A percentile compares a stretch with the other conserved stretches of the same genome.
phyloP scores from a whole-genome alignment of 1,140 invertebrate species.

The Cylas formicarius region DNA sequence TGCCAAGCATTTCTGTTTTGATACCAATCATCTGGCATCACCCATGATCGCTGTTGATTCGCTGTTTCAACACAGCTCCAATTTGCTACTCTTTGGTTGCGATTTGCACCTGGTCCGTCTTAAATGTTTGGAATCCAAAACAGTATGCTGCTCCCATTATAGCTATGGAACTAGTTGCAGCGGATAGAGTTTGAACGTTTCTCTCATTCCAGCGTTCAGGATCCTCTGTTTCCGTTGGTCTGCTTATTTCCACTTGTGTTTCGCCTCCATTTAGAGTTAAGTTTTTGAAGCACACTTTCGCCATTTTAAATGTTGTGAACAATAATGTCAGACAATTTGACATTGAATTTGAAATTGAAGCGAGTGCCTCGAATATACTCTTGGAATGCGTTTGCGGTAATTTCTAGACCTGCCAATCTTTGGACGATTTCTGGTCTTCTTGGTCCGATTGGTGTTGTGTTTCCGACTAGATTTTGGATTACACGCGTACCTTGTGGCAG shows the following conservation, averaged over 20 bases:
- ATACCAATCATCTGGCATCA: constrained; percentile 23
- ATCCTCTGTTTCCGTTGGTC: constrained; percentile 17
- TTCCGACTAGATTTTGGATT: constrained; percentile 19
- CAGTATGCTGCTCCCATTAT: constrained; percentile 16
- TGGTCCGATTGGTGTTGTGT: constrained; percentile 13
- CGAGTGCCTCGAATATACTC: constrained; percentile 21
- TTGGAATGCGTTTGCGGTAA: constrained; percentile 16
- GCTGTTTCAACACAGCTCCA: constrained; percentile 25
- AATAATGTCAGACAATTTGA: constrained; percentile 19
- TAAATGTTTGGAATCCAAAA: constrained; percentile 18
- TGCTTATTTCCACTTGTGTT: constrained; percentile 18
- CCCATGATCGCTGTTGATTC: constrained; percentile 12
- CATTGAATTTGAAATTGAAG: constrained; percentile 25
- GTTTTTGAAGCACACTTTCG: constrained; percentile 22
- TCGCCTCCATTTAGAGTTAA: constrained; percentile 16
- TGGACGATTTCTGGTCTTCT: constrained; percentile 23
- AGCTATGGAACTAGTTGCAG: constrained; percentile 17
- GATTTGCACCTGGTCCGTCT: constrained; percentile 11
- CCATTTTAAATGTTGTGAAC: constrained; percentile 23
- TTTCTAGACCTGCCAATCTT: constrained; percentile 20
- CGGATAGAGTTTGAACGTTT: constrained; percentile 18
- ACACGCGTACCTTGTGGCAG: constrained; percentile 3
- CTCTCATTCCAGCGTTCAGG: constrained; percentile 7
- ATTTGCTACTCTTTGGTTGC: constrained; percentile 6
- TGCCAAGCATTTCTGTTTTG: constrained; percentile 20